Evolutionary conservation across 2,113 vertebrate species (phyloP).

Genomic region (Sardina pilchardus): DNA sequence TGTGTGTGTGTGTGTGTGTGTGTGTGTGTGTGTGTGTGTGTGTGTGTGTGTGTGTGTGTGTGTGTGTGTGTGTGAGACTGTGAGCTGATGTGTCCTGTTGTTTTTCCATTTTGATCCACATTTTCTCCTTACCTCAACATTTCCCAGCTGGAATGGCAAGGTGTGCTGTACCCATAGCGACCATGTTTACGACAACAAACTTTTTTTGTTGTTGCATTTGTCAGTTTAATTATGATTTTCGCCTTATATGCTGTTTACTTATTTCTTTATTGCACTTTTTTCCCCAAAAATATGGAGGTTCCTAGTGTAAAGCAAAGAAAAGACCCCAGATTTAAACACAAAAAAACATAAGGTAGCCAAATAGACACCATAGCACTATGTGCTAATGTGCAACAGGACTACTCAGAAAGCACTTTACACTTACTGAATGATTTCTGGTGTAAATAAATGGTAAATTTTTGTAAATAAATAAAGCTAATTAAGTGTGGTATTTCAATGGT

Average conservation of each 20-base stretch:
- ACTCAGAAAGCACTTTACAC: not conserved
- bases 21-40: not conserved
- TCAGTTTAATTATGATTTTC: not conserved
- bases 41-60: conserved; percentile 7
- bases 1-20: not conserved
- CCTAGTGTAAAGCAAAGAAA: not conserved
- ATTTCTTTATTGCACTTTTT: not conserved
- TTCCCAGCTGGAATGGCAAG: not conserved
- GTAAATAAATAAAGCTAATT: not conserved
- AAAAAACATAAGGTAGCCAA: not conserved
- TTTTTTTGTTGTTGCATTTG: not conserved
- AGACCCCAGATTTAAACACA: not conserved
- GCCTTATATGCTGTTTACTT: not conserved
- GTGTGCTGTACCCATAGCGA: not conserved
- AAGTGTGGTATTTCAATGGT: not conserved
- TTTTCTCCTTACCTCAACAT: not conserved
- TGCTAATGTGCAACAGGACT: not conserved
- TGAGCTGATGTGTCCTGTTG: not conserved
- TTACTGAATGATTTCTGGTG: not conserved
- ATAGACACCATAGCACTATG: not conserved
- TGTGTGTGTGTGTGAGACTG: not conserved
- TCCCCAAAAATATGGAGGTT: not conserved
- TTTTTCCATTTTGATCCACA: not conserved
- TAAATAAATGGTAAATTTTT: not conserved
- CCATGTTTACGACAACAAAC: not conserved